These are phyloP conservation scores for Grammomys surdaster DNA, from an alignment of 2,113 vertebrate genomes.

Conservation along the genomic window DNA sequence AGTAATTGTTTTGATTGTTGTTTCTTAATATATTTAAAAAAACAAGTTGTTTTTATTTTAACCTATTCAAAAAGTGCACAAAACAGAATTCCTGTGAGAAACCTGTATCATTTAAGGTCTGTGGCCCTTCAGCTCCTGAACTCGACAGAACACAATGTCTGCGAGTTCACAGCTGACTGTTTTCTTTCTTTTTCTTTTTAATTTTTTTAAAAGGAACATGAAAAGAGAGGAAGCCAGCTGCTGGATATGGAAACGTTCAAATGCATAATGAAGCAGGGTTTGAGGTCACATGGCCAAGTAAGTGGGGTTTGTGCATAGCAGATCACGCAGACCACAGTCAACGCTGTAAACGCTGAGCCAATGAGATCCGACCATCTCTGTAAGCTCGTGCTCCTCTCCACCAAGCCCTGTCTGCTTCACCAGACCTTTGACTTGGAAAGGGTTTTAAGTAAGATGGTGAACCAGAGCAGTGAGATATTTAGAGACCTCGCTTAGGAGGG, in stretches of 20 bases:
- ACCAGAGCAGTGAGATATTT: neutral
- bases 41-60: conserved; percentile 26
- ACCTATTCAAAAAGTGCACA: conserved; percentile 57
- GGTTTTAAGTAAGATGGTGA: neutral
- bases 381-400: neutral
- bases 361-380: neutral
- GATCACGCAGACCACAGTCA: neutral
- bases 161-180: neutral
- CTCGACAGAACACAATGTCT: conserved; percentile 12
- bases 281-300: conserved; percentile 83
- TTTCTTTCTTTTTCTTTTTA: neutral
- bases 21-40: conserved; percentile 54
- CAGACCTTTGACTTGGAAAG: neutral
- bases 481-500: conserved; percentile 26
- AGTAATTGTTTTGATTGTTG: conserved; percentile 18
- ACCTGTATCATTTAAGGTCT: conserved; percentile 16
- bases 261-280: conserved; percentile 84
- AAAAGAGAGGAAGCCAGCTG: conserved; percentile 81
- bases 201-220: conserved; percentile 80
- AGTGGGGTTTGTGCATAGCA: conserved; percentile 51
- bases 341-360: conserved; percentile 29
- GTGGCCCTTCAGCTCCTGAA: neutral
- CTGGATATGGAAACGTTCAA: conserved; percentile 85
- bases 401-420: neutral
- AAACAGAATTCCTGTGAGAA: conserved; percentile 8